These are phyloP conservation scores for Dromas ardeola DNA, from an alignment of 2,113 vertebrate species.

Conservation along the genomic window DNA sequence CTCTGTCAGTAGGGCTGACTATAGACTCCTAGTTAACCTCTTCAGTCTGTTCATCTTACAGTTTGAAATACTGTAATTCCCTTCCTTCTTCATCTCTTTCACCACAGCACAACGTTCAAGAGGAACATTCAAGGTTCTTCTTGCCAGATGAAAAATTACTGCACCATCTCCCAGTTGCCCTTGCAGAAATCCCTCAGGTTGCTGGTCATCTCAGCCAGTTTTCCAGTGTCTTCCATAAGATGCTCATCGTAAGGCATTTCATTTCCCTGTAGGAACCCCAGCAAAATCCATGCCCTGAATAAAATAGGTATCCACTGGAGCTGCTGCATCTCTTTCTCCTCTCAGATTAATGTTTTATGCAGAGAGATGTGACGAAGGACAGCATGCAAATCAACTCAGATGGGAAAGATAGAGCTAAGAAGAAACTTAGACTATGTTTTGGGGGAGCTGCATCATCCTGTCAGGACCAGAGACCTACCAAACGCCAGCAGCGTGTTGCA, in stretches of 20 bases:
- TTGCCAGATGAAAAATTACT: background rate
- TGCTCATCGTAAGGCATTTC: background rate
- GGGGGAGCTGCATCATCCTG: background rate
- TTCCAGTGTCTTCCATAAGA: background rate
- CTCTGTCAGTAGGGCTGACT: background rate
- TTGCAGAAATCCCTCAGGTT: background rate
- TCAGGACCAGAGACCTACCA: background rate
- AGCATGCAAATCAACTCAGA: background rate
- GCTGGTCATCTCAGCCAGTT: background rate
- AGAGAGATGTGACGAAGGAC: background rate
- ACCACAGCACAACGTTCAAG: background rate
- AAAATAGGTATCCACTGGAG: background rate
- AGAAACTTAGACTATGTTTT: background rate
- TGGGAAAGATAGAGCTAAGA: background rate
- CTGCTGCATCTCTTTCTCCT: background rate
- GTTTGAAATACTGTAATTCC: background rate
- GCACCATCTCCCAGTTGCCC: background rate
- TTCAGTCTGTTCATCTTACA: background rate
- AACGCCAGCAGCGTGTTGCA: background rate
- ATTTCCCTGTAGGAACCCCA: background rate
- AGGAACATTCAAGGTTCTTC: background rate
- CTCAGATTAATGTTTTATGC: background rate
- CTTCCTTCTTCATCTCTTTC: background rate
- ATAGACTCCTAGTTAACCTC: background rate
- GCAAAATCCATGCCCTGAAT: background rate